A percentile compares a stretch with the other conserved stretches of the same genome.
phyloP scores from a whole-genome alignment of 2,113 vertebrate species.

The Neodon shergylaensis region DNA sequence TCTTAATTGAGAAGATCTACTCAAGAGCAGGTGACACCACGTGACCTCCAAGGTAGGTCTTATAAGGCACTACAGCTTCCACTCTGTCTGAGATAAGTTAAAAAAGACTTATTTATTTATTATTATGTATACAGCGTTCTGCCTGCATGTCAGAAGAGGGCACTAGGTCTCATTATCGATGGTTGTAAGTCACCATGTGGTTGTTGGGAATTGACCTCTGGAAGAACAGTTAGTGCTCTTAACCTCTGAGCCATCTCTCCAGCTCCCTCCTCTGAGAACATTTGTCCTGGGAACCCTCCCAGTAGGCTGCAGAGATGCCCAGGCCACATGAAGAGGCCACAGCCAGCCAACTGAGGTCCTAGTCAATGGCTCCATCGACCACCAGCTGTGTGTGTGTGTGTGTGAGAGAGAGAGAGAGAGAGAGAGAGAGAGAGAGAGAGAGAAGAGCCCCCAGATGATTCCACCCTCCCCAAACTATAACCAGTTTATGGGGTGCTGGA shows the following conservation, averaged over 20 bases:
- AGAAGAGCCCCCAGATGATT: neutral
- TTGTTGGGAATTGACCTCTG: too few species aligned
- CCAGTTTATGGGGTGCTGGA: neutral
- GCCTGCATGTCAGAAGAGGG: too few species aligned
- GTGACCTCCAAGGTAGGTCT: conserved; percentile 16
- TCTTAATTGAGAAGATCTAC: neutral
- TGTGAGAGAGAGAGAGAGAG: neutral
- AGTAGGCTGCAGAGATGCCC: neutral
- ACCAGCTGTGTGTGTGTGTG: neutral
- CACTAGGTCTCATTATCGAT: too few species aligned
- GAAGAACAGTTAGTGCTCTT: too few species aligned
- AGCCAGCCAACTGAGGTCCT: neutral
- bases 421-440: neutral
- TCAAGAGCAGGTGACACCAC: neutral
- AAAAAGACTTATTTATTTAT: too few species aligned
- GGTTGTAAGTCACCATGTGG: too few species aligned
- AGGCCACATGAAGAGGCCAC: neutral
- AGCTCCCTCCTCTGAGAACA: neutral
- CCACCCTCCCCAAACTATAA: neutral
- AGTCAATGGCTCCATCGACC: neutral
- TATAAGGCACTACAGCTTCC: neutral
- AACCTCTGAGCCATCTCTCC: too few species aligned
- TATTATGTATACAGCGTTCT: too few species aligned
- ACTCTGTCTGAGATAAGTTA: neutral
- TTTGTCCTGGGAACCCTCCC: neutral